These are phyloP conservation scores for Ptyas mucosa DNA, from an alignment of 2,113 vertebrate species.

Conservation along the genomic window DNA sequence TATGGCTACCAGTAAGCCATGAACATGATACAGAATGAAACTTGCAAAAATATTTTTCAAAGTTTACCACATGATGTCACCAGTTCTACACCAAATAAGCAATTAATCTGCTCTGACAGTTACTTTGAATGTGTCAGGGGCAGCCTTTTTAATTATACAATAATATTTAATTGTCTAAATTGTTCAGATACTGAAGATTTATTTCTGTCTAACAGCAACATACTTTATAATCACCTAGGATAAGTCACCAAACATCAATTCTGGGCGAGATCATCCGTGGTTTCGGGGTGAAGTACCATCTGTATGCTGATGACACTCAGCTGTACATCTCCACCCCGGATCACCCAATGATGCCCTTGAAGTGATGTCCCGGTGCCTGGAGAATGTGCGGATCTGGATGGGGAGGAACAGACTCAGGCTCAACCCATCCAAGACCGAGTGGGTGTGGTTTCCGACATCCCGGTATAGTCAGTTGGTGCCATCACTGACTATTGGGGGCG, in stretches of 20 bases:
- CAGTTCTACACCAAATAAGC: constrained; percentile 32
- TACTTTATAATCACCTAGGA: neutral
- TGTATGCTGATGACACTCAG: too few relatives aligned
- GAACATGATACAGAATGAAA: neutral
- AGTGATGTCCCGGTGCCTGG: too few relatives aligned
- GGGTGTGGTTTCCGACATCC: too few relatives aligned
- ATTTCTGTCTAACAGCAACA: neutral
- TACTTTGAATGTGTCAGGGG: accelerated
- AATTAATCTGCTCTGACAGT: accelerated
- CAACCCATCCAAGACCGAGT: too few relatives aligned
- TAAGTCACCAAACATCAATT: neutral
- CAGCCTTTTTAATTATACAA: neutral
- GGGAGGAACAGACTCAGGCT: too few relatives aligned
- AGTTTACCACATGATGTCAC: constrained; percentile 49
- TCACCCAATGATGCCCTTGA: too few relatives aligned
- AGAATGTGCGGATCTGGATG: too few relatives aligned
- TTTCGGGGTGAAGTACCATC: too few relatives aligned
- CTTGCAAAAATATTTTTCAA: neutral
- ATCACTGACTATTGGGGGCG: too few relatives aligned
- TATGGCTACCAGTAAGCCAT: neutral
- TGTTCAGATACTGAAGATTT: neutral
- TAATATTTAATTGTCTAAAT: neutral
- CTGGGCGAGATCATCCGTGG: too few relatives aligned
- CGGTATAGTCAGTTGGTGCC: too few relatives aligned
- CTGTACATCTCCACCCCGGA: too few relatives aligned